These are phyloP conservation scores for Kryptopterus vitreolus DNA, from an alignment of 2,797 vertebrate genomes.

Conservation along the genomic window DNA sequence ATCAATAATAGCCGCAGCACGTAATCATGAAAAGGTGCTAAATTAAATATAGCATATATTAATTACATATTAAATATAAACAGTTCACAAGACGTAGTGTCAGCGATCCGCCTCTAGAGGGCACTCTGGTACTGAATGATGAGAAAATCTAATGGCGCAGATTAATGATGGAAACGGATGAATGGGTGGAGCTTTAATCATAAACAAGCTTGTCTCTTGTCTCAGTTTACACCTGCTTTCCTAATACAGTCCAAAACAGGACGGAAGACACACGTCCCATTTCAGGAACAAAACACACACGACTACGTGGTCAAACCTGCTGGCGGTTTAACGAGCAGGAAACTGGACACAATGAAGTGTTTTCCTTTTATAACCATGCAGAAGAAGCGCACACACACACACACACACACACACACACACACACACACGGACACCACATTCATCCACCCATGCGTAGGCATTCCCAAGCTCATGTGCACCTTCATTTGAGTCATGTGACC, in stretches of 20 bases:
- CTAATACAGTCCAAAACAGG: background rate
- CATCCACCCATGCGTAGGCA: conserved; percentile 32
- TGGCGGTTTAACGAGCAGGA: background rate
- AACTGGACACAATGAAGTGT: conserved; percentile 35
- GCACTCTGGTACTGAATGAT: too few relatives aligned
- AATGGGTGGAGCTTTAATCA: too few relatives aligned
- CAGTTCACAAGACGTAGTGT: too few relatives aligned
- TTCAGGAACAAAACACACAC: background rate
- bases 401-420: background rate
- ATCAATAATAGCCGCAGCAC: too few relatives aligned
- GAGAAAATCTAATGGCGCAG: too few relatives aligned
- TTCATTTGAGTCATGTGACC: conserved; percentile 23
- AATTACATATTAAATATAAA: too few relatives aligned
- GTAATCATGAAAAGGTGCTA: too few relatives aligned
- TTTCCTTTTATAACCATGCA: background rate
- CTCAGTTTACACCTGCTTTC: too few relatives aligned
- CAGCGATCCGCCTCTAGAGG: too few relatives aligned
- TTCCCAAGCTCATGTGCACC: conserved; percentile 42
- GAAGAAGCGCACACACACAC: background rate
- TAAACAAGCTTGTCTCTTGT: too few relatives aligned
- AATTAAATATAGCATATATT: too few relatives aligned
- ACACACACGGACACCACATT: background rate
- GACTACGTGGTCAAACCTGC: background rate
- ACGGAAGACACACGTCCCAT: conserved; percentile 43
- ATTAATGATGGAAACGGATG: too few relatives aligned